These are phyloP conservation scores for Thunnus albacares DNA, from an alignment of 2,797 vertebrate species.

Conservation along the genomic window DNA sequence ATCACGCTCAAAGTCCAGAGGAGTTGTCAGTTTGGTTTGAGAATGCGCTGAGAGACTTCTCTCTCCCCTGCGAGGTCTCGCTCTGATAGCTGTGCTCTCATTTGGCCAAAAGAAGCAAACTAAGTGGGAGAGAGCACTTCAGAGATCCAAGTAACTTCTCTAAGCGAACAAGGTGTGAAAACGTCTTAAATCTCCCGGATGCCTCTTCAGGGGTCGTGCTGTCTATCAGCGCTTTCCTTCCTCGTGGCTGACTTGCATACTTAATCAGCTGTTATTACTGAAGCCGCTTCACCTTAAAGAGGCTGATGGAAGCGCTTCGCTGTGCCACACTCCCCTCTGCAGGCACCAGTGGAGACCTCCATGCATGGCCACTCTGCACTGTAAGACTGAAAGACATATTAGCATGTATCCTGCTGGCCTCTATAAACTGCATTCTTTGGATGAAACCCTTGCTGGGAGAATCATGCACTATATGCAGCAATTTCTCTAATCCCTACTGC, in stretches of 20 bases:
- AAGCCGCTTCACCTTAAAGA: conserved; percentile 47
- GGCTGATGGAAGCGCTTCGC: conserved; percentile 39
- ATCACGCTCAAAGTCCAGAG: conserved; percentile 26
- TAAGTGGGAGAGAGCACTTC: conserved; percentile 44
- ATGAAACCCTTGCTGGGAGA: conserved; percentile 6
- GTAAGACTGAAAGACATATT: conserved; percentile 11
- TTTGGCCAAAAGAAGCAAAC: conserved; percentile 54
- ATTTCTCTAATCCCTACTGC: conserved; percentile 31
- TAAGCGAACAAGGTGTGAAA: conserved; percentile 60
- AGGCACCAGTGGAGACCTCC: conserved; percentile 66
- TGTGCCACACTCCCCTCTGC: conserved; percentile 77
- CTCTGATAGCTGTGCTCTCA: conserved; percentile 53
- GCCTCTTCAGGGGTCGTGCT: conserved; percentile 51
- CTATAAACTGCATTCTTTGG: conserved; percentile 14
- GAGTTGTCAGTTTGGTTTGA: conserved; percentile 27
- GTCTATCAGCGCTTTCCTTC: conserved; percentile 51
- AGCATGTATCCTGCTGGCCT: neutral
- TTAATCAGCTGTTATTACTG: conserved; percentile 53
- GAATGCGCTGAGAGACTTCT: conserved; percentile 27
- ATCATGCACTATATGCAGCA: neutral
- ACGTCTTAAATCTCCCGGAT: conserved; percentile 60
- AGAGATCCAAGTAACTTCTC: conserved; percentile 56
- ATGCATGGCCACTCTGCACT: conserved; percentile 11
- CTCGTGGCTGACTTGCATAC: conserved; percentile 64
- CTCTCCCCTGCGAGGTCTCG: conserved; percentile 32